Evolutionary conservation across 2,797 vertebrate genomes (phyloP), one percentile per base, ranked within the genome.

Genomic region (Oreochromis mossambicus): DNA sequence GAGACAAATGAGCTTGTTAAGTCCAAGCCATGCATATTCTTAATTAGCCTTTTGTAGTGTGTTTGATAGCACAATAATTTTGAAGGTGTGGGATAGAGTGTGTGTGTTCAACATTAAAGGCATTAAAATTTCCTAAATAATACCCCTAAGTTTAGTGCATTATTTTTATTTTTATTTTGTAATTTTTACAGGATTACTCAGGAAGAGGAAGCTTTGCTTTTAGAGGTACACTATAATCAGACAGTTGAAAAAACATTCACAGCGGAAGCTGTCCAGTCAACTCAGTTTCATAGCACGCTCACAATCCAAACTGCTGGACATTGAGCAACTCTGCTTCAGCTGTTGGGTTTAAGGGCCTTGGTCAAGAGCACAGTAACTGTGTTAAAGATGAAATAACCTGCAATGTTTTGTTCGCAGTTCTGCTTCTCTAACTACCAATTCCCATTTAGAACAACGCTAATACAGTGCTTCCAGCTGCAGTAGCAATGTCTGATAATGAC

Each of bases 1-100:
- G 91, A 95, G 93, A 94, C 92, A 92, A 93, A 94, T 91, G 87
- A 89, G 93, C 89, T 93, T 92, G 89, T 91, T 94, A 90, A 91
- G 85, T 89, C 88, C 84, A 93, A 81, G 88, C 90, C 83, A 91
- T 93, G 90, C 90, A 86, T 93, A 93, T 92, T 90, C 92, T 86
- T 95, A 94, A 95, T 95, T 88, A 92, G 89, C 83, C 88, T 90
- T 94, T 93, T 92, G 91, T 95, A 88, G 83, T 70, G 80, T 78
- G 88, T 90, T 92, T 93, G 88, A 93, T 91, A 80, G 81, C 73
- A 63, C 87, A 79, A 77, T 89, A 79, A 79, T 84, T 92, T 46
- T 83, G 15, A 79, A 73, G 41, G 81, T 75, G 83, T 48, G 61
- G 21, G 56, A 68, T n/a, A 81, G 36, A 51, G 46, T 26, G 48